Evolutionary conservation across 2,888 invertebrate genomes (phyloP), one percentile per base, ranked within the genome.

Genomic region (Gastracanthus pulcherrimus): DNA sequence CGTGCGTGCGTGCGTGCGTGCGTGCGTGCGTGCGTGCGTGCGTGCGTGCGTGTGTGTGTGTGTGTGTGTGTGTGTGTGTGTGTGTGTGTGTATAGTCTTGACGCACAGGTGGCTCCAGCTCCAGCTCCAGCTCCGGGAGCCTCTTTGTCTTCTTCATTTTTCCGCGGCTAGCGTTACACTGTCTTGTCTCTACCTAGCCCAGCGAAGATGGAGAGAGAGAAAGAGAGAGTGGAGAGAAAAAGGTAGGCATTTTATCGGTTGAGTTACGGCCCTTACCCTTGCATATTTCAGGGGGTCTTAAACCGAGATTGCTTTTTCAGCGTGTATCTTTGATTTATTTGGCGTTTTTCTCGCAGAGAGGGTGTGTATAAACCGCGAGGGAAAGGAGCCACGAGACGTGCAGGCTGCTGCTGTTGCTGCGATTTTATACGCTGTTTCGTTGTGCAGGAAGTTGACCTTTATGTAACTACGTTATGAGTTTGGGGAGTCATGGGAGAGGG

Each of bases 71-170:
- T n/a, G n/a, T 41, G 13, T 4, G 11, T 26, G 55, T 55, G 23
- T 55, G 26, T 41, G 41, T 55, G 26, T 13, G 55, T 26, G 26
- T 19, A 19, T 55, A 60, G 41, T 74, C 74, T 84, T 85, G 84
- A 86, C 80, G 86, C 83, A 83, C 87, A 87, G 87, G 86, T 87
- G 86, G 84, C 82, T 84, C 16, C 67, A 66, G n/a, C n/a, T n/a
- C n/a, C n/a, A n/a, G n/a, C n/a, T n/a, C n/a, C 62, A 84, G 85
- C n/a, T 11, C 45, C 13, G 13, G 36, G 36, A 36, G 45, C 66
- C 74, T 45, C 60, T 55, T 74, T 58, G 26, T 36, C 64, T 13
- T n/a, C 34, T 74, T 55, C 60, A 60, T 79, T 80, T 75, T 80
- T 75, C 74, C 48, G 26, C 67, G 79, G 13, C 26, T 9, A n/a